Conservation (phyloP, 2,888 invertebrate genomes). For the Caenorhabditis angaria region DNA sequence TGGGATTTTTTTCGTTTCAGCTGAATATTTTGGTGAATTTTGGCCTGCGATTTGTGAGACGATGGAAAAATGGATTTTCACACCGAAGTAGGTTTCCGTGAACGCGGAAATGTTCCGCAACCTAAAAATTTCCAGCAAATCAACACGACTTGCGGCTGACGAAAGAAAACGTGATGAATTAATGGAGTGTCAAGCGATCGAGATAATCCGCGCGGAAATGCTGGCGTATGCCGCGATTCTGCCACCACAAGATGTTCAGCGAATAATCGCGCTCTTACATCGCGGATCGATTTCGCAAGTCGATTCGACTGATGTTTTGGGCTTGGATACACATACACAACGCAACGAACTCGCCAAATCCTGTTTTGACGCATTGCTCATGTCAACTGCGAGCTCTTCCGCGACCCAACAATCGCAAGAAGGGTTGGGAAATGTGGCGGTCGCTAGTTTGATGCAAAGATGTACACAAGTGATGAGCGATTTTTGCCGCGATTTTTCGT, state of each 20-base stretch:
- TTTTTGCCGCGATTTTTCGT: conserved; percentile 56
- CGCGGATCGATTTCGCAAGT: conserved; percentile 81
- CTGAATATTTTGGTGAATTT: conserved; percentile 65
- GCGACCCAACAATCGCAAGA: too few relatives aligned
- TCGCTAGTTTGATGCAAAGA: conserved; percentile 49
- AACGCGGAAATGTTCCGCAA: too few relatives aligned
- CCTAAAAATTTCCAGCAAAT: conserved; percentile 58
- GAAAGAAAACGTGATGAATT: conserved; percentile 69
- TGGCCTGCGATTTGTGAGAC: conserved; percentile 88
- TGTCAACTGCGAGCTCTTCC: conserved; percentile 42
- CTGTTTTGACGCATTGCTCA: conserved; percentile 72
- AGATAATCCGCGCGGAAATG: conserved; percentile 81
- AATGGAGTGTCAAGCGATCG: conserved; percentile 77
- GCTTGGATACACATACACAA: conserved; percentile 70
- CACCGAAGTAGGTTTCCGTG: conserved; percentile 80
- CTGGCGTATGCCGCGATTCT: conserved; percentile 83
- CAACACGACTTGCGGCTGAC: conserved; percentile 62
- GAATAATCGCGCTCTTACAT: conserved; percentile 85
- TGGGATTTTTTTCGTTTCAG: conserved; percentile 40
- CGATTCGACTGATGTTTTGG: conserved; percentile 67
- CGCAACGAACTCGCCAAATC: conserved; percentile 73
- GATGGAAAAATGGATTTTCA: conserved; percentile 90
- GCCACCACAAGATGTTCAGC: conserved; percentile 84
- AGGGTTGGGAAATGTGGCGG: conserved; percentile 45
- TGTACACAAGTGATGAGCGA: conserved; percentile 48